Evolutionary conservation across 2,113 vertebrate genomes (phyloP).

Genomic region (Cinclus cinclus): DNA sequence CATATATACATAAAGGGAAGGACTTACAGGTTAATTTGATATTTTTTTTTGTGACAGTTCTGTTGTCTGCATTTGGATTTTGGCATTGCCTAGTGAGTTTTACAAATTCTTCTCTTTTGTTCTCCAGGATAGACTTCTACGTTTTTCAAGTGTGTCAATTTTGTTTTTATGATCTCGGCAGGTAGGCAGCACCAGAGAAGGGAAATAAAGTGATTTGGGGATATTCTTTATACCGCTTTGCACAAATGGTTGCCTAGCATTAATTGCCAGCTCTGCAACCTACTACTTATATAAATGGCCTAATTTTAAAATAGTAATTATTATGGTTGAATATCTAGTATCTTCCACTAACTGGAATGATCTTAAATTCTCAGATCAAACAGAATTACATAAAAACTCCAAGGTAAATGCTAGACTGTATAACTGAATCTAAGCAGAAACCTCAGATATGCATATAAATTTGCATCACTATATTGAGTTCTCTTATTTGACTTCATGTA

Average conservation of each 20-base stretch:
- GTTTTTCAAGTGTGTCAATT: not conserved
- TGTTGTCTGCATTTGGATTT: slow-evolving; percentile 17
- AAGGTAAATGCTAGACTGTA: slow-evolving; percentile 1
- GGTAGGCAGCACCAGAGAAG: not conserved
- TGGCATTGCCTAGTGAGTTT: not conserved
- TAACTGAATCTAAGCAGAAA: slow-evolving; percentile 9
- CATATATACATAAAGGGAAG: not conserved
- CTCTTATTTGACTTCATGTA: not conserved
- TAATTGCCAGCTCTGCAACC: not conserved
- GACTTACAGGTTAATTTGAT: slow-evolving; percentile 40
- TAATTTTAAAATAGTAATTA: not conserved
- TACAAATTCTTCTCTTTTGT: not conserved
- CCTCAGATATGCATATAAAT: not conserved
- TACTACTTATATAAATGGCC: not conserved
- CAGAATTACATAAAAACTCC: slow-evolving; percentile 44
- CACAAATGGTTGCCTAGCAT: not conserved
- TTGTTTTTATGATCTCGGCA: not conserved
- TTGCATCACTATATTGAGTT: not conserved
- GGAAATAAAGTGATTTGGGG: not conserved
- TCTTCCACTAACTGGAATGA: not conserved
- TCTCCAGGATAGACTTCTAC: not conserved
- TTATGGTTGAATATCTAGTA: slow-evolving; percentile 21
- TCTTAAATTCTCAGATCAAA: slow-evolving; percentile 46
- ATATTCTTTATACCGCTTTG: not conserved
- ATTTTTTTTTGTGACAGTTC: slow-evolving; percentile 5